These are phyloP conservation scores for Petromus typicus DNA, from an alignment of 2,113 vertebrate genomes.

Conservation along the genomic window DNA sequence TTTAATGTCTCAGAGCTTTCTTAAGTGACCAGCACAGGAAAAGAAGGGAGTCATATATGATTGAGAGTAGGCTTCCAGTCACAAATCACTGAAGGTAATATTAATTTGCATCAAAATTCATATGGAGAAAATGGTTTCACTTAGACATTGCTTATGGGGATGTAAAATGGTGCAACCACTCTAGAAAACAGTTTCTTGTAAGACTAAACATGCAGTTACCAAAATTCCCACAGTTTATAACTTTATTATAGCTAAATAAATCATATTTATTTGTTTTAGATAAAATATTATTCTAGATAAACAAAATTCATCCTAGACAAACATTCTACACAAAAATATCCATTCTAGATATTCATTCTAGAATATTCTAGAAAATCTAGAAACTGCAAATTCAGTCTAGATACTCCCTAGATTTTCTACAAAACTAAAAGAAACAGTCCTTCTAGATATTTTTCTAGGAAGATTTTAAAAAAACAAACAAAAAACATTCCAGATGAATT, in stretches of 20 bases:
- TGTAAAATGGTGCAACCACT: neutral
- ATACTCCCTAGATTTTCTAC: too few species aligned
- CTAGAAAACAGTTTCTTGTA: conserved; percentile 39
- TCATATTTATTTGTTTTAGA: too few species aligned
- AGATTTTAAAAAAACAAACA: too few species aligned
- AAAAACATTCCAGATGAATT: too few species aligned
- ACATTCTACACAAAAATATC: too few species aligned
- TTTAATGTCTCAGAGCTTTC: neutral
- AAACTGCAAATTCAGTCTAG: too few species aligned
- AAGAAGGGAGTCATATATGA: neutral
- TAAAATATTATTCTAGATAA: too few species aligned
- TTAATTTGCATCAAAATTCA: conserved; percentile 26
- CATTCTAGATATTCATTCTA: too few species aligned
- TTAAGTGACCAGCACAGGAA: neutral
- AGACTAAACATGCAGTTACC: neutral
- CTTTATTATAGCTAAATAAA: neutral
- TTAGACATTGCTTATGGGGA: neutral
- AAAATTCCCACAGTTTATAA: neutral
- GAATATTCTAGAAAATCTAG: too few species aligned
- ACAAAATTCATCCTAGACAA: too few species aligned
- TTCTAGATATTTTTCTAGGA: too few species aligned
- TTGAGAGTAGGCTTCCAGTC: neutral
- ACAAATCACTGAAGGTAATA: conserved; percentile 15
- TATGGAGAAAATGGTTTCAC: neutral
- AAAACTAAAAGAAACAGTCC: too few species aligned